Conservation (phyloP, 2,797 vertebrate genomes). For the Acanthurus lineatus region DNA sequence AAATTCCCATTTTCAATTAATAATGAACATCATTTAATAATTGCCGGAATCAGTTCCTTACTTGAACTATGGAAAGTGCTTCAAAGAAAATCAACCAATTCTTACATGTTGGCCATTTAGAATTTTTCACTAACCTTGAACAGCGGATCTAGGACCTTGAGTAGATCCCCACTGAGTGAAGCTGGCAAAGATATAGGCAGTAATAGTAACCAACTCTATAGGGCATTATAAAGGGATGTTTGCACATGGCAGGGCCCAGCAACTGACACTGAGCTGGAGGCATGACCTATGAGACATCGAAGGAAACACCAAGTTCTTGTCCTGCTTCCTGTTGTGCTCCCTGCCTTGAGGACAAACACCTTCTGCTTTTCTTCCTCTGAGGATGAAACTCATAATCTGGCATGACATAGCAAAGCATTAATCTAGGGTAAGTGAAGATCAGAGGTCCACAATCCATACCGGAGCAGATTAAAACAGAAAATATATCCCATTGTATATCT, state of each 20-base stretch:
- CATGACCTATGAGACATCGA: slow-evolving; percentile 67
- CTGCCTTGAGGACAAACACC: not conserved
- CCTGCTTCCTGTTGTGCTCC: not conserved
- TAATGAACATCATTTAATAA: not conserved
- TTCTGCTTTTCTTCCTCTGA: slow-evolving; percentile 16
- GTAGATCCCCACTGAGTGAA: slow-evolving; percentile 76
- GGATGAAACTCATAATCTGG: slow-evolving; percentile 43
- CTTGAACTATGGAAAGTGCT: not conserved
- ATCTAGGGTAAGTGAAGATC: slow-evolving; percentile 36
- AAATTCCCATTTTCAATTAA: not conserved
- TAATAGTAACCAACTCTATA: slow-evolving; percentile 68
- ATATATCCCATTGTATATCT: not conserved
- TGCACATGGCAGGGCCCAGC: slow-evolving; percentile 64
- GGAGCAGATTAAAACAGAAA: not conserved
- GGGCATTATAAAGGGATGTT: slow-evolving; percentile 51
- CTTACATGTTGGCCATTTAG: not conserved
- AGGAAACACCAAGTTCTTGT: slow-evolving; percentile 46
- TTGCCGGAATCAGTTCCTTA: not conserved
- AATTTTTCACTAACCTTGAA: slow-evolving; percentile 79
- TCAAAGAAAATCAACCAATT: not conserved
- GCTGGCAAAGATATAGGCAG: slow-evolving; percentile 66
- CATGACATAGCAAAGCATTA: slow-evolving; percentile 9
- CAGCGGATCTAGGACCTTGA: slow-evolving; percentile 77
- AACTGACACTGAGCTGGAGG: slow-evolving; percentile 73
- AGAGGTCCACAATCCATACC: slow-evolving; percentile 7